Conservation (phyloP, 2,113 vertebrate species). For the Micromys minutus region DNA sequence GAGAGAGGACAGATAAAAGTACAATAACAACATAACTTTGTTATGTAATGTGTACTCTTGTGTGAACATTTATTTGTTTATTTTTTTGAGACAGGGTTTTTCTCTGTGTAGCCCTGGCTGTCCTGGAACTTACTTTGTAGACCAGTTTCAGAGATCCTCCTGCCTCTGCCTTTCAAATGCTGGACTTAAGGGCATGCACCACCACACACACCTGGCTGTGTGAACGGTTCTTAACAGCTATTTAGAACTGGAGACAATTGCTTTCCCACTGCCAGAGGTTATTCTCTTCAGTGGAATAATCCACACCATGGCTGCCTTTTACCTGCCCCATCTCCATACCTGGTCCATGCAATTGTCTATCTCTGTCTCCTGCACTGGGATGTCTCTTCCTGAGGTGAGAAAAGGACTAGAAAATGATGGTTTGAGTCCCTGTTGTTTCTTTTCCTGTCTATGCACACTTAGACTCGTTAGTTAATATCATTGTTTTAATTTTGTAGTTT, state of each 20-base stretch:
- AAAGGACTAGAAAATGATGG: neutral
- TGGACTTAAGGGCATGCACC: too few species aligned
- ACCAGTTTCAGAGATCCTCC: too few species aligned
- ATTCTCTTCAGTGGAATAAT: neutral
- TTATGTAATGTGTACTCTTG: neutral
- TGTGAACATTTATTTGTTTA: neutral
- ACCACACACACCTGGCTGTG: neutral
- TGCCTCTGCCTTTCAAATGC: too few species aligned
- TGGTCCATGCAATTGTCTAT: neutral
- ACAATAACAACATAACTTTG: neutral
- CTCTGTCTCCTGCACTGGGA: neutral
- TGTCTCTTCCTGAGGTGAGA: neutral
- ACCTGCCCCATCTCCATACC: neutral
- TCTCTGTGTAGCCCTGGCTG: too few species aligned
- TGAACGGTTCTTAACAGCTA: neutral
- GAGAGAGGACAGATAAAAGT: neutral
- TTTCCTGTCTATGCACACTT: neutral
- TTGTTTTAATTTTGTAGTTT: neutral
- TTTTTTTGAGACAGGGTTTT: too few species aligned
- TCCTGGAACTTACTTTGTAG: too few species aligned
- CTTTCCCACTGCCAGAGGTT: neutral
- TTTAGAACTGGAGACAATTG: neutral
- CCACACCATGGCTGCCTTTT: neutral
- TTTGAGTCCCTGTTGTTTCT: neutral
- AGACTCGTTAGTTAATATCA: neutral